Percentiles rank a stretch among this genome's conserved stretches.
Evolutionary conservation across 2,888 invertebrate genomes (phyloP).

Genomic region (Argyresthia albistria): DNA sequence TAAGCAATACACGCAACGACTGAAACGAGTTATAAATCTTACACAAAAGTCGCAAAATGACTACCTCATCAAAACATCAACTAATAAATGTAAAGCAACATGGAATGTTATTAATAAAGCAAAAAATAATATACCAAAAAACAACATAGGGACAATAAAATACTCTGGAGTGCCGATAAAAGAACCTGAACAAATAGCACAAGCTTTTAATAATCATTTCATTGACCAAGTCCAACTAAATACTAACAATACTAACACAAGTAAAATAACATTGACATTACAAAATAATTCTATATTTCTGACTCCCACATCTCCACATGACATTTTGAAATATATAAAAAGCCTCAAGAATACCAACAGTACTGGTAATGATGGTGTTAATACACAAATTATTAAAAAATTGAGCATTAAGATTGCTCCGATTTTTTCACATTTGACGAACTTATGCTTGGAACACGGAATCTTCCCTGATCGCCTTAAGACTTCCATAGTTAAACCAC

Average conservation of each 20-base stretch:
- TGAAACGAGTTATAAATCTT: slow-evolving; percentile 3
- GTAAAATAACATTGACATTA: not conserved
- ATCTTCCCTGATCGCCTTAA: not conserved
- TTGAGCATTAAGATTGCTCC: not conserved
- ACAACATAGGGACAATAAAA: not conserved
- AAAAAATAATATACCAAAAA: slow-evolving; percentile 1
- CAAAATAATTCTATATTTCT: too few relatives aligned
- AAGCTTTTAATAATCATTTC: slow-evolving; percentile 8
- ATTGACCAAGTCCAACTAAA: slow-evolving; percentile 5
- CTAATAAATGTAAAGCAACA: slow-evolving; percentile 6
- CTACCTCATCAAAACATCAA: slow-evolving; percentile 3
- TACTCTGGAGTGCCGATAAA: not conserved
- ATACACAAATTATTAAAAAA: not conserved
- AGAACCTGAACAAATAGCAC: slow-evolving; percentile 6
- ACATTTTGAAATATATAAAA: not conserved
- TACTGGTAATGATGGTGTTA: not conserved
- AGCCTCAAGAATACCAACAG: not conserved
- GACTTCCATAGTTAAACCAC: not conserved
- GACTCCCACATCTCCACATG: too few relatives aligned
- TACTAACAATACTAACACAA: not conserved
- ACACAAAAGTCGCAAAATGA: slow-evolving; percentile 6
- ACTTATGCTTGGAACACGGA: not conserved
- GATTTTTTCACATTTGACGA: not conserved
- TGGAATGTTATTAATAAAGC: slow-evolving; percentile 6
- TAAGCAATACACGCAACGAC: not conserved